Percentiles rank a stretch among this genome's conserved stretches.
Conservation (phyloP, 2,797 vertebrate species). For the Rhinatrema bivittatum region DNA sequence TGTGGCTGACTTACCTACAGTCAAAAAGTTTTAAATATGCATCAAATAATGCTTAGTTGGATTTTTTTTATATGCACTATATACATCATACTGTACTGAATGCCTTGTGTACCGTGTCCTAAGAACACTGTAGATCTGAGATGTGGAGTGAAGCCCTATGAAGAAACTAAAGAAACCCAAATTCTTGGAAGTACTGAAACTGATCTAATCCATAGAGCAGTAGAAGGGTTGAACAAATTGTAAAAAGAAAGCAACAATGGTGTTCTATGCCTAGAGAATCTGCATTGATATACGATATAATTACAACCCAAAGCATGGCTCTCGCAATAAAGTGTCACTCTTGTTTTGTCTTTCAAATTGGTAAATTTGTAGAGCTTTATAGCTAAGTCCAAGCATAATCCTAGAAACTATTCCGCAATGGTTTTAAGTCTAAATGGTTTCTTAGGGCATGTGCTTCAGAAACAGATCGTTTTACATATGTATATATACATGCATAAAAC, state of each 20-base stretch:
- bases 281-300: conserved; percentile 29
- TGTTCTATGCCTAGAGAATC: conserved; percentile 25
- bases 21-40: conserved; percentile 70
- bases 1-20: conserved; percentile 61
- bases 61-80: conserved; percentile 75
- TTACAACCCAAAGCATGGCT: conserved; percentile 37
- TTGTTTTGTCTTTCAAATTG: too few species aligned
- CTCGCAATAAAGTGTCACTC: conserved; percentile 42
- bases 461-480: conserved; percentile 37
- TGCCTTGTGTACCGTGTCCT: conserved; percentile 55
- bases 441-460: conserved; percentile 37
- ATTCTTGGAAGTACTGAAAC: conserved; percentile 45
- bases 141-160: conserved; percentile 50
- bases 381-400: conserved; percentile 35
- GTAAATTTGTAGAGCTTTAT: conserved; percentile 21
- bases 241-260: conserved; percentile 41
- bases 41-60: conserved; percentile 75
- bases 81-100: conserved; percentile 73
- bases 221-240: conserved; percentile 31
- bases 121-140: conserved; percentile 47
- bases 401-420: conserved; percentile 35
- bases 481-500: conserved; percentile 53
- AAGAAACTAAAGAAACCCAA: conserved; percentile 64
- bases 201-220: conserved; percentile 39
- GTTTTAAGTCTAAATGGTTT: conserved; percentile 32